Conservation (phyloP, 2,113 vertebrate species). For the Poeciliopsis occidentalis region DNA sequence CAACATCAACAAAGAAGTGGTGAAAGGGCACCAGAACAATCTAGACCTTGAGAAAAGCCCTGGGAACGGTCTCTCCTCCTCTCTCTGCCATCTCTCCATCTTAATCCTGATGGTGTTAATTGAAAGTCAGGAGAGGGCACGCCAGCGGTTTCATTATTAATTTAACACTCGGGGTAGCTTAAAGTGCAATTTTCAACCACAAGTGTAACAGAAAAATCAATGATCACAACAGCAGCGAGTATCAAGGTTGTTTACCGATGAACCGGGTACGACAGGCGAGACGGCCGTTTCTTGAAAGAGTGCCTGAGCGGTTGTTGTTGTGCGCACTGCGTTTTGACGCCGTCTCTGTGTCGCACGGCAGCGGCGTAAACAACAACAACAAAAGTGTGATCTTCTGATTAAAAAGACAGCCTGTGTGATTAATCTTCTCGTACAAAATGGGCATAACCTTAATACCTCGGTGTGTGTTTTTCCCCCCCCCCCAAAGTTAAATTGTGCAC, state of each 20-base stretch:
- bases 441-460: not conserved
- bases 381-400: slow-evolving; percentile 58
- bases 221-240: slow-evolving; percentile 80
- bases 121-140: slow-evolving; percentile 85
- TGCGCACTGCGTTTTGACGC: slow-evolving; percentile 69
- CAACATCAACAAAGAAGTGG: not conserved
- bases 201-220: slow-evolving; percentile 87
- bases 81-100: slow-evolving; percentile 56
- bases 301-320: slow-evolving; percentile 56
- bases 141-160: slow-evolving; percentile 86
- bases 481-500: slow-evolving; percentile 47
- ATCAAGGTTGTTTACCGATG: slow-evolving; percentile 80
- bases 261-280: slow-evolving; percentile 51
- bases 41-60: slow-evolving; percentile 53
- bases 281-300: slow-evolving; percentile 52
- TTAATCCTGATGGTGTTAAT: slow-evolving; percentile 83
- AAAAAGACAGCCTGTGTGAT: slow-evolving; percentile 56
- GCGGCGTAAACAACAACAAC: slow-evolving; percentile 48
- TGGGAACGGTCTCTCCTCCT: slow-evolving; percentile 52
- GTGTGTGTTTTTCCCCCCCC: slow-evolving; percentile 20
- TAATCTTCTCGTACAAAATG: not conserved
- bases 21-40: slow-evolving; percentile 39
- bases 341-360: slow-evolving; percentile 60
- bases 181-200: slow-evolving; percentile 88
- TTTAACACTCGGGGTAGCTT: slow-evolving; percentile 87